Base-by-base conservation (phyloP, 2,113 vertebrate genomes). In the Neogobius melanostomus region DNA sequence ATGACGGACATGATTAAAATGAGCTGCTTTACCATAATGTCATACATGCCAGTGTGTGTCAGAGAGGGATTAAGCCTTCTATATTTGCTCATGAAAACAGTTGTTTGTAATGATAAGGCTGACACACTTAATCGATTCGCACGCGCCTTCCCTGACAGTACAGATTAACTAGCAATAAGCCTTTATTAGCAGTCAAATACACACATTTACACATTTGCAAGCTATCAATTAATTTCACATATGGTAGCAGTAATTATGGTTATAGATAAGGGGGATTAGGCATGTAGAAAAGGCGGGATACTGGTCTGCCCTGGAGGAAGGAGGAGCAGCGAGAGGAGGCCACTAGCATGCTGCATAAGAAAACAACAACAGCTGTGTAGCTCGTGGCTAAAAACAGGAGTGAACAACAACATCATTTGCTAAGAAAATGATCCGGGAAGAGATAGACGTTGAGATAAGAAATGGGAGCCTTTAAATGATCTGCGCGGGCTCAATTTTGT, bases 291-390 rank as follows among this genome's bases (percentile, higher is more conserved):
- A 82, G 42, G 7, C 15, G 42, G 76, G 82, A 84, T 74, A 69
- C 74, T 83, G 82, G 53, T 56, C 53, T 82, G 85, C 87, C 77
- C 82, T 47, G 81, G 81, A 89, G 82, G 88, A 82, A 88, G 81
- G 77, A 80, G 66, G 84, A 81, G 83, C 82, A 71, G 79, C 65
- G 71, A 79, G 85, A 71, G 84, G 74, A 72, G 68, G 85, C 84
- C 79, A 79, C 79, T 71, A 76, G 77, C 81, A 81, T 60, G 84
- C 90, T 79, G 71, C 69, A 70, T 78, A 82, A 87, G 90, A 90
- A 90, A 92, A 93, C 91, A 93, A 92, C 92, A 93, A 91, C 93
- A 93, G 91, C 91, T 94, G 92, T 84, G 90, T 92, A 69, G 89
- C 93, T 93, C 42, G 74, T 92, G 92, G 93, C 92, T 85, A 92